These are phyloP conservation scores for Vandiemenella viatica DNA, from an alignment of 2,888 invertebrate genomes.

Conservation along the genomic window DNA sequence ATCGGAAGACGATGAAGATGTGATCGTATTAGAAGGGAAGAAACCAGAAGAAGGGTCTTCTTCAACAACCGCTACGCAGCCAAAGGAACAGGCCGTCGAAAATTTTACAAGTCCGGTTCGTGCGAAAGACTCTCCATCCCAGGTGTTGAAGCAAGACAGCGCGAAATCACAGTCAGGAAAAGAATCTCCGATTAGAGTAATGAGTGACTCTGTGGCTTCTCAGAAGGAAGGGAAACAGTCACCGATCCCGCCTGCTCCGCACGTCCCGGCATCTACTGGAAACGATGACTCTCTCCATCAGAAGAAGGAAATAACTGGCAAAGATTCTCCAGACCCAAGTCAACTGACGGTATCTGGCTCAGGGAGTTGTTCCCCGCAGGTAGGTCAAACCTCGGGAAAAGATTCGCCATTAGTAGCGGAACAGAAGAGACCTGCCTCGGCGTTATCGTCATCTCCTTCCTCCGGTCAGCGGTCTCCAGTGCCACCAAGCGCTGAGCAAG, in stretches of 20 bases:
- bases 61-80: no score
- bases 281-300: neutral
- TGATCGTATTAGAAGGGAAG: no score
- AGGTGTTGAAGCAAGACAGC: neutral
- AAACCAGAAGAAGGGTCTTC: no score
- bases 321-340: neutral
- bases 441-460: no score
- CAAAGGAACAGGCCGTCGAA: no score
- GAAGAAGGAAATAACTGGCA: neutral
- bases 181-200: neutral
- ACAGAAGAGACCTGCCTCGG: no score
- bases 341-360: no score
- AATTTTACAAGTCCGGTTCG: no score
- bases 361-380: no score
- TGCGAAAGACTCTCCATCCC: neutral
- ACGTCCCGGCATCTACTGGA: neutral
- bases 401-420: no score
- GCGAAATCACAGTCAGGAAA: neutral
- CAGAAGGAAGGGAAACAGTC: neutral
- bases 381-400: no score
- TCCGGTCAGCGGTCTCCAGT: neutral
- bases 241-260: neutral
- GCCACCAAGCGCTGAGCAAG: neutral
- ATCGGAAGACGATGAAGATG: no score
- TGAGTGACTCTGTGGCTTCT: neutral